Base-by-base conservation (phyloP, 2,113 vertebrate species). In the Benitochromis conjunctus region DNA sequence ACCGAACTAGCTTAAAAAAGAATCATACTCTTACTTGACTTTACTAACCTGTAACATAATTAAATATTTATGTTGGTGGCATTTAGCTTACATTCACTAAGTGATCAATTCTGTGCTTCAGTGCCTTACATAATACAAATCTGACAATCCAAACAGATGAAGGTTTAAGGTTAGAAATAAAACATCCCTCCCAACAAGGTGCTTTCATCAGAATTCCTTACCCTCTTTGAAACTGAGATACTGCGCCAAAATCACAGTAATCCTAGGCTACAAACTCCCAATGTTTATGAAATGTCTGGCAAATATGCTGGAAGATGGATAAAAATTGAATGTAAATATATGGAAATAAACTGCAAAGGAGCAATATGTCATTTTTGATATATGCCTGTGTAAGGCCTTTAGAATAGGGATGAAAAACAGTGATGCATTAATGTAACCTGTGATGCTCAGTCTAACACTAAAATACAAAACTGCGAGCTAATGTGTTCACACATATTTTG, bases 291-390 rank as follows among this genome's bases (percentile, higher is more conserved):
- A 89, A 89, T 76, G 82, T 58, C 60, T 85, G 62, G n/a, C 84
- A 89, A 76, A 91, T 80, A 86, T 74, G 71, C 11, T 6, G 3
- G 71, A 36, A 88, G 78, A 83, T 86, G 57, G 80, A 85, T 79
- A 54, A 46, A 88, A 86, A 85, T 19, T 57, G 19, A 55, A 88
- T 83, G 80, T 69, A 87, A 91, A 91, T 88, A 86, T 86, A 93
- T 91, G 89, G 66, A 92, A 92, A 89, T 83, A 77, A 78, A 80
- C 76, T 84, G 62, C 64, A 19, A 82, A 84, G 82, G 80, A 84
- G 78, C 85, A 87, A 79, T 79, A 41, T 86, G 64, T 87, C 79
- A 86, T 89, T 84, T 84, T n/a, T 85, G 34, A 91, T 88, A 51
- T 78, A 69, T 87, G 86, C 82, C 18, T 24, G n/a, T 79, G 46